A percentile compares a stretch with the other conserved stretches of the same genome.
phyloP scores from a whole-genome alignment of 1,140 invertebrate genomes.

The Danaus plexippus region DNA sequence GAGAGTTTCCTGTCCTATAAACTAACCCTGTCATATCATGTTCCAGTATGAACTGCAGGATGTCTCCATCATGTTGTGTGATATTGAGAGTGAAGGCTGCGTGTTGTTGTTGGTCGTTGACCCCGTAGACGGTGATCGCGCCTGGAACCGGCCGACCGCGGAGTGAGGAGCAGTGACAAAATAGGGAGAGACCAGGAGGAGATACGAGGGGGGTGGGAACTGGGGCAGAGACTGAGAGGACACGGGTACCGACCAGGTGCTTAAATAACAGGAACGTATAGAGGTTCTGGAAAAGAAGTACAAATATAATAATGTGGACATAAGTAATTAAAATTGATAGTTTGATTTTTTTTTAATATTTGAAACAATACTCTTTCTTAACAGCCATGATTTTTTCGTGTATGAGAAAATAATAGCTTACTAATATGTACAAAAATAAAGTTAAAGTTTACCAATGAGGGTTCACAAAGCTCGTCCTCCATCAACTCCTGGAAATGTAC shows the following conservation, averaged over 20 bases:
- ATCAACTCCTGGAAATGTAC: conserved; percentile 52
- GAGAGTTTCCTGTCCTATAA: not conserved
- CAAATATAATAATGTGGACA: too few species aligned
- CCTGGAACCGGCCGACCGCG: conserved; percentile 42
- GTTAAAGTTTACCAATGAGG: conserved; percentile 42
- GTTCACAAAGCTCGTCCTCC: conserved; percentile 48
- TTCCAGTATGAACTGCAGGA: conserved; percentile 57
- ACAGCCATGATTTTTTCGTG: too few species aligned
- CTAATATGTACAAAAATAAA: conserved; percentile 2
- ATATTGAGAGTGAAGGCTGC: conserved; percentile 49
- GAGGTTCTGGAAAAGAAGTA: conserved; percentile 46
- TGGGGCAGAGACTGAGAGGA: conserved; percentile 7
- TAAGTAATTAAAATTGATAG: too few species aligned
- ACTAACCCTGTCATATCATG: conserved; percentile 47
- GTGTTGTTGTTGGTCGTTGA: conserved; percentile 40
- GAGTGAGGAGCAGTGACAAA: conserved; percentile 58
- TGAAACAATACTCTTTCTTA: too few species aligned
- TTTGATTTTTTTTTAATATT: too few species aligned
- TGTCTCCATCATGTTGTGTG: conserved; percentile 52
- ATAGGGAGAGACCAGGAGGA: conserved; percentile 18
- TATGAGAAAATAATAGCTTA: not conserved
- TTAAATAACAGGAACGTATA: conserved; percentile 65
- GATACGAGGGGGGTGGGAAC: too few species aligned
- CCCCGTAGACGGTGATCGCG: conserved; percentile 50
- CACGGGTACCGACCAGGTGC: conserved; percentile 56